Evolutionary conservation across 1,140 invertebrate species (phyloP).

Genomic region (Drosophila subobscura): DNA sequence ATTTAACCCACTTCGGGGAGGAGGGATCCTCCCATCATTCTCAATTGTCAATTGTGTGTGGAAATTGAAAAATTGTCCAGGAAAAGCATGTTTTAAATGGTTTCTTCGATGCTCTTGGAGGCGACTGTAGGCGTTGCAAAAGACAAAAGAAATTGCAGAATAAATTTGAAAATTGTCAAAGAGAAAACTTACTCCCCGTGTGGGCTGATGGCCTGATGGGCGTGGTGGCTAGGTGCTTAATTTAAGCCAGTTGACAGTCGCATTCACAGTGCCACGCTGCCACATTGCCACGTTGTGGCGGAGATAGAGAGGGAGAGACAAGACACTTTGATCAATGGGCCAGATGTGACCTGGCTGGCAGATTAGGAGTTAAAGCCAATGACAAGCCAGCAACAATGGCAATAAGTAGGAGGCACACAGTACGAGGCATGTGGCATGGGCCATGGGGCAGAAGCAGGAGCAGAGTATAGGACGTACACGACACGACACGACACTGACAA

Average conservation of each 20-base stretch:
- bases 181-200: conserved; percentile 16
- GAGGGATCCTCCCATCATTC: conserved; percentile 24
- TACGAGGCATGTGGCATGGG: no score
- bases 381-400: conserved; percentile 44
- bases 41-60: conserved; percentile 44
- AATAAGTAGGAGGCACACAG: conserved; percentile 4
- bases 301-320: no score
- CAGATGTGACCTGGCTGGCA: conserved; percentile 43
- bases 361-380: conserved; percentile 52
- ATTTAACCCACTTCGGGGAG: not conserved
- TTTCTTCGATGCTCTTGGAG: conserved; percentile 11
- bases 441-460: not conserved
- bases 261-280: no score
- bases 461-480: not conserved
- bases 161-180: conserved; percentile 60
- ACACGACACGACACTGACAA: conserved; percentile 66
- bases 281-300: no score
- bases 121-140: conserved; percentile 38
- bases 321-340: conserved; percentile 51
- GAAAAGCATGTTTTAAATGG: conserved; percentile 40
- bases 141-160: conserved; percentile 60
- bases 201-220: conserved; percentile 22
- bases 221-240: conserved; percentile 47
- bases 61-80: conserved; percentile 53
- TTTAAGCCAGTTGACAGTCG: conserved; percentile 47